These are phyloP conservation scores for Neopipo cinnamomea DNA, from an alignment of 2,113 vertebrate genomes.

Conservation along the genomic window DNA sequence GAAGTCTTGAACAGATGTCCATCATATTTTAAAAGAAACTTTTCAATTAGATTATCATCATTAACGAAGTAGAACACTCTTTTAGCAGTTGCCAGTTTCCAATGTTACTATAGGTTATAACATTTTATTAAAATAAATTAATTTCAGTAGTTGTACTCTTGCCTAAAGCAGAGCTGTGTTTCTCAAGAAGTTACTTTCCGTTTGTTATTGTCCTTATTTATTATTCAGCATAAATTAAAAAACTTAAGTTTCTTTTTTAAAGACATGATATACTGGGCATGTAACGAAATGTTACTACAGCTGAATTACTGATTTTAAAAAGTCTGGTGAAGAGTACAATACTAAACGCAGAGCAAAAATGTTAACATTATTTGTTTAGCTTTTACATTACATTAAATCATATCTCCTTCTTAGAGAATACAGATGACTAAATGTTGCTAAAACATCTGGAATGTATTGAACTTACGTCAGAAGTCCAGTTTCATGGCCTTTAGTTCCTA, in stretches of 20 bases:
- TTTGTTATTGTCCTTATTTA: neutral
- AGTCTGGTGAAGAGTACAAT: neutral
- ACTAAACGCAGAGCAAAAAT: neutral
- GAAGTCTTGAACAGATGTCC: neutral
- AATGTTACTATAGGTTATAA: neutral
- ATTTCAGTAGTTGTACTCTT: neutral
- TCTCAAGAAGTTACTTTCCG: neutral
- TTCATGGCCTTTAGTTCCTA: slow-evolving; percentile 97
- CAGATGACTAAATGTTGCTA: neutral
- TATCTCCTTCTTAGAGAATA: neutral
- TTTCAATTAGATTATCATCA: neutral
- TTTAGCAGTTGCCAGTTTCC: neutral
- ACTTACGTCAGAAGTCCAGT: slow-evolving; percentile 96
- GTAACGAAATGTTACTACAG: neutral
- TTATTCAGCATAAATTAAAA: neutral
- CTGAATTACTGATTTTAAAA: neutral
- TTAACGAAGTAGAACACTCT: neutral
- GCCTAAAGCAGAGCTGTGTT: neutral
- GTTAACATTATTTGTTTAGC: neutral
- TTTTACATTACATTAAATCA: neutral
- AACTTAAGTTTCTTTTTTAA: neutral
- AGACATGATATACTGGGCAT: neutral
- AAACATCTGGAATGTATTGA: neutral
- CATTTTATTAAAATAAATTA: neutral
- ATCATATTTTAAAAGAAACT: neutral